Percentiles rank a stretch among this genome's conserved stretches.
These are phyloP conservation scores for Triplophysa dalaica DNA, from an alignment of 2,113 vertebrate genomes.

Conservation along the genomic window DNA sequence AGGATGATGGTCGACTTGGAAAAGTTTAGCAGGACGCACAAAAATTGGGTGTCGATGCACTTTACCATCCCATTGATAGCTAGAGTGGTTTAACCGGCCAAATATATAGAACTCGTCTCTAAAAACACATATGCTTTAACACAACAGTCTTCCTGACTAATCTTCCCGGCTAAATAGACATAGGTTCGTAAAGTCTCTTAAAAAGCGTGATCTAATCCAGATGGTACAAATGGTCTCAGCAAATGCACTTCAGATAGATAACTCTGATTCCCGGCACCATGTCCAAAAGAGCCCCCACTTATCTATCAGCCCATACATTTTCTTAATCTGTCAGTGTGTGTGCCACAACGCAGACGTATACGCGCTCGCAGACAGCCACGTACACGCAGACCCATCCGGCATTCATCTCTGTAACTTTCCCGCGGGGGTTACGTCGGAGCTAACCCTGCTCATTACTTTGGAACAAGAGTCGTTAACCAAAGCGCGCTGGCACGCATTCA, in stretches of 20 bases:
- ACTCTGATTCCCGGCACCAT: slow-evolving; percentile 34
- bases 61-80: slow-evolving; percentile 27
- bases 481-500: slow-evolving; percentile 62
- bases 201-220: slow-evolving; percentile 31
- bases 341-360: slow-evolving; percentile 24
- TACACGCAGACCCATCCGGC: slow-evolving; percentile 29
- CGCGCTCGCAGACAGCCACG: slow-evolving; percentile 8
- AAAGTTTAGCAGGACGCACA: slow-evolving; percentile 45
- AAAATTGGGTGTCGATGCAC: slow-evolving; percentile 37
- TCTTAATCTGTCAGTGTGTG: slow-evolving; percentile 17
- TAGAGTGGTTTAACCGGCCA: slow-evolving; percentile 14
- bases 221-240: slow-evolving; percentile 29
- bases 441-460: slow-evolving; percentile 72
- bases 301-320: slow-evolving; percentile 35
- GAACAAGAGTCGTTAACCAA: slow-evolving; percentile 68
- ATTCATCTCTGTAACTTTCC: slow-evolving; percentile 65
- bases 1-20: slow-evolving; percentile 37
- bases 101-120: slow-evolving; percentile 10
- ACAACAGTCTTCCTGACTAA: background rate
- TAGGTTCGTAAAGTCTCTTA: slow-evolving; percentile 36
- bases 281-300: slow-evolving; percentile 38
- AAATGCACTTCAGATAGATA: slow-evolving; percentile 43
- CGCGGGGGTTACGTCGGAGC: slow-evolving; percentile 64
- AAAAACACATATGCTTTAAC: slow-evolving; percentile 21
- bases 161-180: slow-evolving; percentile 23